Evolutionary conservation across 2,888 invertebrate genomes (phyloP).

Genomic region (Leucoptera coffeella): DNA sequence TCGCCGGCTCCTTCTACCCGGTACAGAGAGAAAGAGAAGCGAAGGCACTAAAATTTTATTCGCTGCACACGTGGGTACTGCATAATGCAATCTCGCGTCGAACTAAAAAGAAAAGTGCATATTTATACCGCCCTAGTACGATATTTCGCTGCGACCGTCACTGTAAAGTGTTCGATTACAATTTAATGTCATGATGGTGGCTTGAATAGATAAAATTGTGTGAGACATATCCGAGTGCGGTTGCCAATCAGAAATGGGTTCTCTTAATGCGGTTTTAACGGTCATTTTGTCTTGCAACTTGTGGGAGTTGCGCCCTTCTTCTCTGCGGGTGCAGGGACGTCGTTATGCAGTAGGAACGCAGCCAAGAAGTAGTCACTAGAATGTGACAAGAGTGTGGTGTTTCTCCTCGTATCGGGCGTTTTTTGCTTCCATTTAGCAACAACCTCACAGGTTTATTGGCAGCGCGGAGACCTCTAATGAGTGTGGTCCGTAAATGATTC

Average conservation of each 20-base stretch:
- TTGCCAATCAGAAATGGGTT: background rate
- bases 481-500: too few relatives aligned
- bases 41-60: conserved; percentile 49
- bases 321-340: conserved; percentile 15
- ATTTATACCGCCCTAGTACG: conserved; percentile 44
- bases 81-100: conserved; percentile 46
- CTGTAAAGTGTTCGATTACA: conserved; percentile 50
- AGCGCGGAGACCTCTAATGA: too few relatives aligned
- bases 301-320: too few relatives aligned
- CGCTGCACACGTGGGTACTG: conserved; percentile 43
- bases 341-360: conserved; percentile 22
- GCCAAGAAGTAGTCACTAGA: conserved; percentile 17
- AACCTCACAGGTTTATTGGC: too few relatives aligned
- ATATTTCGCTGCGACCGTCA: conserved; percentile 44
- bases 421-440: too few relatives aligned
- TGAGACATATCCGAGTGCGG: background rate
- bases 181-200: conserved; percentile 44
- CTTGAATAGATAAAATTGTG: conserved; percentile 9
- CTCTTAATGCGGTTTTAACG: too few relatives aligned
- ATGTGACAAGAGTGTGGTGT: too few relatives aligned
- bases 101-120: conserved; percentile 49
- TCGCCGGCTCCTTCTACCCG: too few relatives aligned
- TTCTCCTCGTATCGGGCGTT: too few relatives aligned
- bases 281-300: too few relatives aligned
- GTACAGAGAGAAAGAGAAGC: too few relatives aligned